Percentiles rank a stretch among this genome's conserved stretches.
Evolutionary conservation across 2,797 vertebrate species (phyloP).

Genomic region (Phrynocephalus guinanensis): DNA sequence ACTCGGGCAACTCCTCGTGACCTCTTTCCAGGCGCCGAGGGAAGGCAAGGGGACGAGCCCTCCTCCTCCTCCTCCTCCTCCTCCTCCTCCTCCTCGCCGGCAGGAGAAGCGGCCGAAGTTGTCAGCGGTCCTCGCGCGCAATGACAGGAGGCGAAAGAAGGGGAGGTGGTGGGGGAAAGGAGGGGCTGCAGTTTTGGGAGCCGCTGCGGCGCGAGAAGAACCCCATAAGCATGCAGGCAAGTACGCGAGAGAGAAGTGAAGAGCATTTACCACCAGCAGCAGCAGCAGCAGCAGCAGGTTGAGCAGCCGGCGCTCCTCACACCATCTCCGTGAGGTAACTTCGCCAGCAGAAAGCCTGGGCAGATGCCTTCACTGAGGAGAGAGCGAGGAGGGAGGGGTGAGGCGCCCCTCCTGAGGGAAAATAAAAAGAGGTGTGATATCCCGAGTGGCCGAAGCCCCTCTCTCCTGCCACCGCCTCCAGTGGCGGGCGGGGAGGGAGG

Average conservation of each 20-base stretch:
- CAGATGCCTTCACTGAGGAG: conserved; percentile 80
- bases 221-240: conserved; percentile 71
- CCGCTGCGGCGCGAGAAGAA: conserved; percentile 61
- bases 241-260: conserved; percentile 69
- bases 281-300: conserved; percentile 69
- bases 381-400: background rate
- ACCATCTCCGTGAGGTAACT: conserved; percentile 78
- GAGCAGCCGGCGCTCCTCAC: conserved; percentile 77
- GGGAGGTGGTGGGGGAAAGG: accelerated
- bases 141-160: background rate
- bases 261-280: conserved; percentile 78
- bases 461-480: conserved; percentile 55
- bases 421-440: conserved; percentile 1
- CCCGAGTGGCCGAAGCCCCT: conserved; percentile 13
- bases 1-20: conserved; percentile 78
- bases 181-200: conserved; percentile 64
- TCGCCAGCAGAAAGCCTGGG: conserved; percentile 69
- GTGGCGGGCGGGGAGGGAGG: background rate
- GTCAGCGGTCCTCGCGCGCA: conserved; percentile 67
- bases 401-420: conserved; percentile 50
- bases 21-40: conserved; percentile 76
- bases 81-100: conserved; percentile 12
- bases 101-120: conserved; percentile 70
- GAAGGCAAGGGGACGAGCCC: conserved; percentile 54
- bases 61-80: conserved; percentile 5